Evolutionary conservation across 2,888 invertebrate species (phyloP).

Genomic region (Trichacis sp.): DNA sequence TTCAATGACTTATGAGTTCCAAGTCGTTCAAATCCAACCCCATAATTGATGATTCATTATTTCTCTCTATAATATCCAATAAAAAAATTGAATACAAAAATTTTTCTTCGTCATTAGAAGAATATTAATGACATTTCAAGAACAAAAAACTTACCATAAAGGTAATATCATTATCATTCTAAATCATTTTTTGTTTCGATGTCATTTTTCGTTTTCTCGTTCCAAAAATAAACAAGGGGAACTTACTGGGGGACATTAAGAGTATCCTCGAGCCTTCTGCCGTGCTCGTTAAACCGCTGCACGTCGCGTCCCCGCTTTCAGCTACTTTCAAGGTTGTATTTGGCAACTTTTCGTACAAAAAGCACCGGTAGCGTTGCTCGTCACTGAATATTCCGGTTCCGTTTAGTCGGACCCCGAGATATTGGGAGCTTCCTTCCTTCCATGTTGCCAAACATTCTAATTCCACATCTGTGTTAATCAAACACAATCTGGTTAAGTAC

Average conservation of each 20-base stretch:
- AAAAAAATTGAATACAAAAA: too few relatives aligned
- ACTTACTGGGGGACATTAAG: constrained; percentile 70
- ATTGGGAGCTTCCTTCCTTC: constrained; percentile 86
- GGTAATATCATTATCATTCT: too few relatives aligned
- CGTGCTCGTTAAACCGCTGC: constrained; percentile 80
- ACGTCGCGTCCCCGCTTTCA: constrained; percentile 84
- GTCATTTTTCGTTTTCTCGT: too few relatives aligned
- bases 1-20: too few relatives aligned
- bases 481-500: constrained; percentile 42
- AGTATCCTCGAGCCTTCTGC: constrained; percentile 83
- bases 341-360: constrained; percentile 81
- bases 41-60: too few relatives aligned
- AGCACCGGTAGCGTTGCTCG: constrained; percentile 86
- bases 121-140: too few relatives aligned
- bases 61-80: too few relatives aligned
- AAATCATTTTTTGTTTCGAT: too few relatives aligned
- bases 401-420: constrained; percentile 84
- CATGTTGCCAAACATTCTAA: constrained; percentile 84
- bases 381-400: constrained; percentile 81
- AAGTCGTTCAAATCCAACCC: too few relatives aligned
- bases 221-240: constrained; percentile 4
- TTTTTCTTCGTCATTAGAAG: too few relatives aligned
- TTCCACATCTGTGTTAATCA: constrained; percentile 76
- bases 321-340: constrained; percentile 77
- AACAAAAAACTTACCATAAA: too few relatives aligned